These are phyloP conservation scores for Eumeta japonica DNA, from an alignment of 1,140 invertebrate species.

Conservation along the genomic window DNA sequence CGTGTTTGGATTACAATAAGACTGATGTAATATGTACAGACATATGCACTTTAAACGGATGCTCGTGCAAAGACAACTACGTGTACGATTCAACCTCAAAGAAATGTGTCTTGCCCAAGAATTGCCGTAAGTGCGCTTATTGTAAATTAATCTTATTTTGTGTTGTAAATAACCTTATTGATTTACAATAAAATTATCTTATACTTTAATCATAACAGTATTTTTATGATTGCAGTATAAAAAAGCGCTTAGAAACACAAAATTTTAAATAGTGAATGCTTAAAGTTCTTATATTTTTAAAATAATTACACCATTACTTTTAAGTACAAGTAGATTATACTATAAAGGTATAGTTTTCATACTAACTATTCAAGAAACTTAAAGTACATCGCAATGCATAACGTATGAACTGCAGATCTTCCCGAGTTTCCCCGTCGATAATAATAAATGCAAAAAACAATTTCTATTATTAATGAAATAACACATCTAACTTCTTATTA, in stretches of 20 bases:
- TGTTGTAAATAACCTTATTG: not conserved
- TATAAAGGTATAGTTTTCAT: too few species aligned
- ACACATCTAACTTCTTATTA: too few species aligned
- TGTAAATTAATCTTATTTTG: not conserved
- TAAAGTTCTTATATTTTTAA: not conserved
- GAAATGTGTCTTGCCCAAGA: constrained; percentile 19
- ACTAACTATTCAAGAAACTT: too few species aligned
- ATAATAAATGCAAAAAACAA: too few species aligned
- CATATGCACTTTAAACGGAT: constrained; percentile 14
- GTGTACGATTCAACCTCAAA: constrained; percentile 6
- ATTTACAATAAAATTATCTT: too few species aligned
- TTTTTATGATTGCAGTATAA: too few species aligned
- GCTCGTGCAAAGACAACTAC: constrained; percentile 21
- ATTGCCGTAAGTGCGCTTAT: constrained; percentile 19
- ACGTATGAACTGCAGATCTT: too few species aligned
- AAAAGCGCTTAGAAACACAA: too few species aligned
- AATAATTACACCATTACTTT: constrained; percentile 2
- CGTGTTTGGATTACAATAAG: constrained; percentile 4
- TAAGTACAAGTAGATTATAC: not conserved
- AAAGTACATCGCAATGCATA: too few species aligned
- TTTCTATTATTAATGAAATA: too few species aligned
- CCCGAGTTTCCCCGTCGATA: too few species aligned
- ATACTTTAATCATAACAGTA: too few species aligned
- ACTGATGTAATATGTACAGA: constrained; percentile 1
- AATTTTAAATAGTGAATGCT: not conserved